phyloP scores from a whole-genome alignment of 2,888 invertebrate species.

The Acronicta aceris region DNA sequence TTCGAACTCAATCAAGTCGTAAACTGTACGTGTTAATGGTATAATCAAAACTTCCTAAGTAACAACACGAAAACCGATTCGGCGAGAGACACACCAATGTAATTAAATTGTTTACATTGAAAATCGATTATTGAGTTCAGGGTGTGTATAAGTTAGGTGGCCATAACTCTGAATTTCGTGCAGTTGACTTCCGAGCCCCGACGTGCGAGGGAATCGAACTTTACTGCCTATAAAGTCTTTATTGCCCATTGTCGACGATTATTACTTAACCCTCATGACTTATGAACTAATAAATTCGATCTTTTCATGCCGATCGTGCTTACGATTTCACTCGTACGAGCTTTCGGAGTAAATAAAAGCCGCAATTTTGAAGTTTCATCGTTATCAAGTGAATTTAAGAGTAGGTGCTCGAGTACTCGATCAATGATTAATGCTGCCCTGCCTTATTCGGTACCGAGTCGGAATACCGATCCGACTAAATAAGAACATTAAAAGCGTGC shows the following conservation, averaged over 20 bases:
- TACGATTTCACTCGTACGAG: constrained; percentile 68
- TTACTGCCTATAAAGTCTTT: constrained; percentile 88
- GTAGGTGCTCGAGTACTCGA: constrained; percentile 39
- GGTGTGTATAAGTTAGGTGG: constrained; percentile 60
- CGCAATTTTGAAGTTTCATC: constrained; percentile 58
- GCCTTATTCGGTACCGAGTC: constrained; percentile 54
- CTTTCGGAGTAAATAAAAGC: constrained; percentile 64
- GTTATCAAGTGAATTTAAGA: constrained; percentile 56
- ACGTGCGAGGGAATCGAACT: constrained; percentile 84
- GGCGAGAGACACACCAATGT: constrained; percentile 58
- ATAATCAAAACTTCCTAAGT: constrained; percentile 62
- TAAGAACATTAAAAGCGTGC: constrained; percentile 60
- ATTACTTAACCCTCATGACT: constrained; percentile 88
- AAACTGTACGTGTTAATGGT: constrained; percentile 65
- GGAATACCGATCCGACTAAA: constrained; percentile 60
- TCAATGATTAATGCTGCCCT: constrained; percentile 57
- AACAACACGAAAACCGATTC: constrained; percentile 57
- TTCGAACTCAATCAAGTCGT: constrained; percentile 67
- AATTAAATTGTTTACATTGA: constrained; percentile 63
- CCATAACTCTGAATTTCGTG: constrained; percentile 71
- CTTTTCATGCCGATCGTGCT: constrained; percentile 78
- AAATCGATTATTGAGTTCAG: constrained; percentile 65
- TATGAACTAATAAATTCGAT: constrained; percentile 88
- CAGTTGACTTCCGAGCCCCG: constrained; percentile 75
- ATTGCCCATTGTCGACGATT: constrained; percentile 88